Base-by-base conservation (phyloP, 2,113 vertebrate genomes). In the Platycercus adscitus region DNA sequence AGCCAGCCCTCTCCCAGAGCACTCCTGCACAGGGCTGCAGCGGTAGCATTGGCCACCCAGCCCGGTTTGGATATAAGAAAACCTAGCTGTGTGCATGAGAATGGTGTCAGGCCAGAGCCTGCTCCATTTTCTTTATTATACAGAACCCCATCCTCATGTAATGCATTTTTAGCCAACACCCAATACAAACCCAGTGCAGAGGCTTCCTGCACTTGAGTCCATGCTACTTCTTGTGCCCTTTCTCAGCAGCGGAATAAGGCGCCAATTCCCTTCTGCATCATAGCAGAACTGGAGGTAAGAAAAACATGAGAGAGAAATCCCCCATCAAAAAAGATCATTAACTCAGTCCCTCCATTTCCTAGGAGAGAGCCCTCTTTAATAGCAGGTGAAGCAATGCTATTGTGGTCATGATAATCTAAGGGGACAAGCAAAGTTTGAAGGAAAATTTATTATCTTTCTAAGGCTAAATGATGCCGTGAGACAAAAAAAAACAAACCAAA, bases 401-500 rank as follows among this genome's bases (percentile, higher is more conserved):
- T 60, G 39, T 26, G 52, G 49, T 33, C 46, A 13, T 8, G 16
- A 66, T 17, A 86, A 75, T 37, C 25, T 33, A 47, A 24, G 17
- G 44, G 11, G 24, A 64, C 9, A 31, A 60, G 37, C 16, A 61
- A 47, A 53, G 33, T 25, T 9, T 69, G 24, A 77, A 69, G 49
- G 49, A 65, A 37, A 60, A 80, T 46, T 47, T 55, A 17, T 1
- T 25, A 13, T 11, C 16, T 73, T 66, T 63, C 16, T 31, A 53
- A 58, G 49, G 31, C 11, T 78, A 64, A 17, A 10, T n/a, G 49
- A 49, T 28, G 7, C 21, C 65, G 18, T 25, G 37, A 91, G 49
- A 72, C 18, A 43, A 58, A 73, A 1, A 0, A 1, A 73, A 1
- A 0, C 1, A 0, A 39, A 39, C 7, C 37, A 39, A 11, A 39